phyloP scores from a whole-genome alignment of 2,888 invertebrate genomes.

The Diloba caeruleocephala region DNA sequence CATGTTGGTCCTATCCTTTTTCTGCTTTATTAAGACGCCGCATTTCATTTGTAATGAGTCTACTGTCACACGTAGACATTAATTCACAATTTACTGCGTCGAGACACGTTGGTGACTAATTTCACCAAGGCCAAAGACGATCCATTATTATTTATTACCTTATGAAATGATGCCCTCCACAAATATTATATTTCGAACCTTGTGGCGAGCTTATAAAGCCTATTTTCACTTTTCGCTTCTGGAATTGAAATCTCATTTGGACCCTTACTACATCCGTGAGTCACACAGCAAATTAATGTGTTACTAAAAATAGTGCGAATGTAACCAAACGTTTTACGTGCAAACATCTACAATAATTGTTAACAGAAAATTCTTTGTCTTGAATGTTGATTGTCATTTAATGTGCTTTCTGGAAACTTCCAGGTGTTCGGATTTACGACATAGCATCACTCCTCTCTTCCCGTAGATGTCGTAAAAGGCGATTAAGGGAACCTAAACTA shows the following conservation, averaged over 20 bases:
- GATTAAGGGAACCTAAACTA: too few relatives aligned
- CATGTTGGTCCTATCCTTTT: slow-evolving; percentile 41
- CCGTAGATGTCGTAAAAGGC: too few relatives aligned
- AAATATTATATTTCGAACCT: slow-evolving; percentile 57
- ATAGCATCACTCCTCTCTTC: too few relatives aligned
- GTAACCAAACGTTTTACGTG: slow-evolving; percentile 60
- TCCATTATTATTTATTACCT: slow-evolving; percentile 87
- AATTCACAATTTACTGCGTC: slow-evolving; percentile 69
- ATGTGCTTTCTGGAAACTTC: too few relatives aligned
- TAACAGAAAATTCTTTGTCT: slow-evolving; percentile 55
- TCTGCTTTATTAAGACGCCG: slow-evolving; percentile 46
- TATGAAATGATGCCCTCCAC: slow-evolving; percentile 71
- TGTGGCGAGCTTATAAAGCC: slow-evolving; percentile 62
- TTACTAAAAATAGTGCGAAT: slow-evolving; percentile 75
- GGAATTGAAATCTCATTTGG: slow-evolving; percentile 70
- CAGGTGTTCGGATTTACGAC: too few relatives aligned
- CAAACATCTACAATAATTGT: slow-evolving; percentile 59
- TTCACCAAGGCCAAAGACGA: slow-evolving; percentile 84
- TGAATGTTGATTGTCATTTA: slow-evolving; percentile 34
- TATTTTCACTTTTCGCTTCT: slow-evolving; percentile 49
- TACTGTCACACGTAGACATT: slow-evolving; percentile 65
- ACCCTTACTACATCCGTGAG: slow-evolving; percentile 76
- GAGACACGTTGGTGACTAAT: slow-evolving; percentile 76
- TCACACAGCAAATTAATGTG: slow-evolving; percentile 75
- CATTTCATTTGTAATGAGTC: slow-evolving; percentile 55